Conservation (phyloP, 1,140 invertebrate genomes). For the Hylyphantes graminicola region DNA sequence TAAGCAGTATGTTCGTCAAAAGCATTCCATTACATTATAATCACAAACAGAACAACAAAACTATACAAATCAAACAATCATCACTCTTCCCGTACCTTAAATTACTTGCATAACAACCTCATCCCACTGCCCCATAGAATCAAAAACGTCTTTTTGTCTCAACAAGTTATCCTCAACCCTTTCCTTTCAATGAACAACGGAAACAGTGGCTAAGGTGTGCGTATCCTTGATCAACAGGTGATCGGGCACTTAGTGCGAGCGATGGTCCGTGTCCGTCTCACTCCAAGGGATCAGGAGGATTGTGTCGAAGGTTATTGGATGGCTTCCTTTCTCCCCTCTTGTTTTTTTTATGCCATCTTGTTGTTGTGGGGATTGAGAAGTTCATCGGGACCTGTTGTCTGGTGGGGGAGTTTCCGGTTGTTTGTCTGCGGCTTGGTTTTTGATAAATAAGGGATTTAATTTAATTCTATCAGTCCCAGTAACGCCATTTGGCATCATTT, state of each 20-base stretch:
- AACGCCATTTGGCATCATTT: too few relatives aligned
- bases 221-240: constrained; percentile 49
- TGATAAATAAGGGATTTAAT: not conserved
- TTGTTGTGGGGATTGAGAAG: too few relatives aligned
- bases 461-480: too few relatives aligned
- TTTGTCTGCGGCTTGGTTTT: not conserved
- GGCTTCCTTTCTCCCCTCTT: not conserved
- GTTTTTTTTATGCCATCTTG: not conserved
- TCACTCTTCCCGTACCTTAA: too few relatives aligned
- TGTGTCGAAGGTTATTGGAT: constrained; percentile 58
- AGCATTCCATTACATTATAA: too few relatives aligned
- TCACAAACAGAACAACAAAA: too few relatives aligned
- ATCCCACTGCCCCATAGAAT: too few relatives aligned
- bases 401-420: not conserved
- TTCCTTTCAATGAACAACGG: constrained; percentile 19
- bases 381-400: not conserved
- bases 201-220: constrained; percentile 37
- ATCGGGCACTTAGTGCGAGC: constrained; percentile 49
- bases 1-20: too few relatives aligned
- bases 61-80: too few relatives aligned
- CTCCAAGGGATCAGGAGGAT: constrained; percentile 41
- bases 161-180: constrained; percentile 56
- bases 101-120: too few relatives aligned
- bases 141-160: too few relatives aligned
- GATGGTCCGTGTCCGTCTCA: constrained; percentile 54